phyloP scores from a whole-genome alignment of 1,140 invertebrate species.

The Bactericera cockerelli region DNA sequence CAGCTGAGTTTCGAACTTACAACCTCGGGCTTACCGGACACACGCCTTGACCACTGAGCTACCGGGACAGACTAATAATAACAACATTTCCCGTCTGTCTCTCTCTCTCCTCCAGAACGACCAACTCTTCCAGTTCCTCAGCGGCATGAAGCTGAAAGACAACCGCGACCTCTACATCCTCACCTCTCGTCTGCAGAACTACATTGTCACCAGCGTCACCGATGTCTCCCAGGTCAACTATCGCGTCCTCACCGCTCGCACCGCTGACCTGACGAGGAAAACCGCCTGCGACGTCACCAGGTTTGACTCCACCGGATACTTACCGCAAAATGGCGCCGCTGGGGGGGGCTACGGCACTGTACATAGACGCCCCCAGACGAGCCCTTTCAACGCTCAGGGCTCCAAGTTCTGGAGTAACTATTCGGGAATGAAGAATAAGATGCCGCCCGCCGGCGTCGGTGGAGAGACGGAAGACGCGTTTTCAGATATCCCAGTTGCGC shows the following conservation, averaged over 20 bases:
- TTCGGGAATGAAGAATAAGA: no score
- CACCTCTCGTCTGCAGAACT: slow-evolving; percentile 22
- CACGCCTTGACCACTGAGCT: no score
- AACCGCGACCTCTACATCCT: slow-evolving; percentile 19
- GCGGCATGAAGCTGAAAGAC: slow-evolving; percentile 19
- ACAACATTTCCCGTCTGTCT: no score
- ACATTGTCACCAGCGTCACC: slow-evolving; percentile 13
- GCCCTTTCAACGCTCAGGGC: not conserved
- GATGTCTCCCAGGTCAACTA: slow-evolving; percentile 18
- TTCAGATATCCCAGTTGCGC: no score
- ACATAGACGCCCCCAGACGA: not conserved
- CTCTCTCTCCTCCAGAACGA: slow-evolving; percentile 19
- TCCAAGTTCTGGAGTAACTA: no score
- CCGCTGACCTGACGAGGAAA: slow-evolving; percentile 14
- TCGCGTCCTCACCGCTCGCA: slow-evolving; percentile 17
- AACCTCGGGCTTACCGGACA: no score
- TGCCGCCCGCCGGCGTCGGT: no score
- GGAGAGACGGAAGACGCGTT: no score
- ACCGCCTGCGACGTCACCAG: slow-evolving; percentile 19
- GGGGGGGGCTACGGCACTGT: not conserved
- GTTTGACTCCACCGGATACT: not conserved
- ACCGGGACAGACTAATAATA: no score
- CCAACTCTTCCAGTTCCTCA: slow-evolving; percentile 21
- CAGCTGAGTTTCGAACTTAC: no score
- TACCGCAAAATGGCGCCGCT: not conserved